Conservation (phyloP, 2,797 vertebrate genomes). For the Schizopygopsis malacanthus region DNA sequence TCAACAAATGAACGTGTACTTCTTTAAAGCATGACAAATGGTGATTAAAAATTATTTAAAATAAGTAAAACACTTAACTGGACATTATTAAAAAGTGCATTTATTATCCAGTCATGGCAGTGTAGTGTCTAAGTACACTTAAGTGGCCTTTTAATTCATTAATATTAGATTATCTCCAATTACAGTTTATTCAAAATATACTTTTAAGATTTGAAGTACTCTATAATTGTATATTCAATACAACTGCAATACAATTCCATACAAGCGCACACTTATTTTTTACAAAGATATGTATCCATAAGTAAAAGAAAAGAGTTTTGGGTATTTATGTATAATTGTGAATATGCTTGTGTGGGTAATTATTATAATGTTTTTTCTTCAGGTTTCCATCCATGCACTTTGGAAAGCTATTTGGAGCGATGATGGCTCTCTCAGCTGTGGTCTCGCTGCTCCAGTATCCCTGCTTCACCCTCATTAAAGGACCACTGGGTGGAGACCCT, state of each 20-base stretch:
- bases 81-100: neutral
- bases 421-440: constrained; percentile 86
- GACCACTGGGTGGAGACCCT: constrained; percentile 77
- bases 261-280: neutral
- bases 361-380: constrained; percentile 23
- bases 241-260: neutral
- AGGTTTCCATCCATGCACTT: constrained; percentile 91
- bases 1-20: neutral
- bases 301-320: neutral
- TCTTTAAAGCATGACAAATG: neutral
- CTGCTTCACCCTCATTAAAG: constrained; percentile 83
- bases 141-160: neutral
- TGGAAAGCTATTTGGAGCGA: constrained; percentile 88
- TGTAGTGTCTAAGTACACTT: neutral
- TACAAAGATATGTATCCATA: neutral
- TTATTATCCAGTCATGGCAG: neutral
- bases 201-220: neutral
- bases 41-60: neutral
- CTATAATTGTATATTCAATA: neutral
- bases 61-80: neutral
- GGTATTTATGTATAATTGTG: neutral
- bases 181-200: neutral
- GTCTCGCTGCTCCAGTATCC: constrained; percentile 89
- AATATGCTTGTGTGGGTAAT: constrained; percentile 61
- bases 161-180: neutral